Evolutionary conservation across 2,113 vertebrate species (phyloP), one percentile per base, ranked within the genome.

Genomic region (Orcinus orca): DNA sequence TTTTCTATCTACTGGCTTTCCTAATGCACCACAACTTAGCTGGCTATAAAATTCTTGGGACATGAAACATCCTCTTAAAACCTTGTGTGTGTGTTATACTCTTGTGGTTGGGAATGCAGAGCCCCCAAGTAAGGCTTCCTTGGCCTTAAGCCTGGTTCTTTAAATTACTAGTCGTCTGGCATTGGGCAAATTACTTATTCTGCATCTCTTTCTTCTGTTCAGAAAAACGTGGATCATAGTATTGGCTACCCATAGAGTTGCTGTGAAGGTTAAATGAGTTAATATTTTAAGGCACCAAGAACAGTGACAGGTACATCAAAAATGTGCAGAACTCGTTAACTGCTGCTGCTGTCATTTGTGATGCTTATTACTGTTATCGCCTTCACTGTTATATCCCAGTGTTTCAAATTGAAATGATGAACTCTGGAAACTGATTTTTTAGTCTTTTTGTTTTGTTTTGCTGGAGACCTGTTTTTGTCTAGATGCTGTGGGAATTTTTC

Each of bases 241-340:
- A 88, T 13, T 63, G 20, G 63, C 23, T 77, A 20, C 31, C 53
- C 3, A 11, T 9, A 33, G 44, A 20, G 5, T 58, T 41, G 20
- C 53, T 63, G 8, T 90, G 70, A 79, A 44, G 38, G 80, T 86
- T n/a, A 82, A 82, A 55, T 60, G 29, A 77, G n/a, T 74, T 87
- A 63, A 47, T 83, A 84, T 33, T 84, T 88, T 44, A 65, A 26
- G 6, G 10, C 26, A 3, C 53, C n/a, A 38, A 60, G n/a, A n/a
- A 15, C 23, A 86, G 11, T 74, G 86, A 70, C 62, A 92, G 47
- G 41, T 70, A 3, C 62, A 77, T 86, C 77, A 50, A 76, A 77
- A n/a, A 20, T 25, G 25, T 31, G 55, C 3, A 15, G 41, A n/a
- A 1, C 7, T 0, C 1, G 0, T 14, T 21, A 41, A 3, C 36